Percentiles rank a stretch among this genome's conserved stretches.
Conservation (phyloP, 2,113 vertebrate genomes). For the Orcinus orca region DNA sequence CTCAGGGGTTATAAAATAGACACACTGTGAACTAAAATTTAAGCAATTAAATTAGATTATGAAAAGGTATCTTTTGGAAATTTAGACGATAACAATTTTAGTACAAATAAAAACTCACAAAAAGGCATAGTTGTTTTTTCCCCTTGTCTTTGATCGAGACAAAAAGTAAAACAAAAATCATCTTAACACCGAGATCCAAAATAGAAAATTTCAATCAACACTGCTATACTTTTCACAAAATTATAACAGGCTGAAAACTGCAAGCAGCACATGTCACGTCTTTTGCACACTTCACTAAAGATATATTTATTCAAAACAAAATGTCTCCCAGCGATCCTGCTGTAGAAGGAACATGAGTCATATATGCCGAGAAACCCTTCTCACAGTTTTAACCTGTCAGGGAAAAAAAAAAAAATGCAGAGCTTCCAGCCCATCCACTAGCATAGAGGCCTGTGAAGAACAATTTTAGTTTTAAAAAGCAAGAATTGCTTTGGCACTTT, state of each 20-base stretch:
- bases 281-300: conserved; percentile 51
- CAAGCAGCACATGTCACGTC: conserved; percentile 53
- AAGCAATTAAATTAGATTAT: neutral
- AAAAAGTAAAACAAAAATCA: conserved; percentile 58
- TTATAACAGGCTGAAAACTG: conserved; percentile 54
- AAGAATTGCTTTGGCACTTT: conserved; percentile 5
- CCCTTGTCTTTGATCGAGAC: neutral
- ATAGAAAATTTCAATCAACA: conserved; percentile 56
- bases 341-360: conserved; percentile 55
- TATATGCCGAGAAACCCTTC: conserved; percentile 10
- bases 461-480: conserved; percentile 61
- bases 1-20: neutral
- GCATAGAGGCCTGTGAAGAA: conserved; percentile 33
- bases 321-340: conserved; percentile 43
- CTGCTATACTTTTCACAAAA: conserved; percentile 37
- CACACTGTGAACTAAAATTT: neutral
- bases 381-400: conserved; percentile 52
- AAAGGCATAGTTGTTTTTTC: neutral
- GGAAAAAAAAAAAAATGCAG: neutral
- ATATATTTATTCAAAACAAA: conserved; percentile 67
- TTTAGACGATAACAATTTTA: neutral
- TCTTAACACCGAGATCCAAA: conserved; percentile 58
- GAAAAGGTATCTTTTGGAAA: neutral
- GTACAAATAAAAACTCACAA: neutral
- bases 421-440: conserved; percentile 21